Conservation (phyloP, 2,888 invertebrate species). For the Steinernema hermaphroditum region DNA sequence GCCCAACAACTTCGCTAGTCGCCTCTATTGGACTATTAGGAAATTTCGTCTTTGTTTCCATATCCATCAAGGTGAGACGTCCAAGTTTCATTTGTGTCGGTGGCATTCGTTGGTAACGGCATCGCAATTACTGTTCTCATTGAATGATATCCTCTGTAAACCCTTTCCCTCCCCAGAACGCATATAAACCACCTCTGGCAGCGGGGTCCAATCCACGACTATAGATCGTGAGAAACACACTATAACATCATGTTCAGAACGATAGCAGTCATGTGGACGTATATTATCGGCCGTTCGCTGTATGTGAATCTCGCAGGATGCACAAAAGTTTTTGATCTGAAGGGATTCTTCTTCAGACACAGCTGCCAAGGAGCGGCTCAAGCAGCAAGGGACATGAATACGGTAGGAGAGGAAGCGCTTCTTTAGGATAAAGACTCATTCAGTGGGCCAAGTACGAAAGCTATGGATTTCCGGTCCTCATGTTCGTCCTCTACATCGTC, state of each 20-base stretch:
- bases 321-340: background rate
- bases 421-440: background rate
- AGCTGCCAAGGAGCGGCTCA: background rate
- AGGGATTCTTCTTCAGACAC: background rate
- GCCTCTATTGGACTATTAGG: background rate
- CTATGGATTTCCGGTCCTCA: background rate
- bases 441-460: slow-evolving; percentile 5
- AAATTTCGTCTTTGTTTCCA: background rate
- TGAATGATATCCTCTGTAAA: background rate
- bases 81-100: too few relatives aligned
- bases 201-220: background rate
- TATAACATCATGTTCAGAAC: background rate
- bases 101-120: too few relatives aligned
- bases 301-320: background rate
- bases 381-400: background rate
- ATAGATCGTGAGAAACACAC: background rate
- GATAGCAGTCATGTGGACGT: background rate
- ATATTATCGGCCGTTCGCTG: background rate
- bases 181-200: background rate
- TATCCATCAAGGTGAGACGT: background rate
- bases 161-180: background rate
- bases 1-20: background rate
- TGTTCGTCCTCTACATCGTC: slow-evolving; percentile 10
- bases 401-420: background rate
- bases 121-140: too few relatives aligned